These are phyloP conservation scores for Tokudaia muenninki DNA, from an alignment of 2,797 vertebrate species.

Conservation along the genomic window DNA sequence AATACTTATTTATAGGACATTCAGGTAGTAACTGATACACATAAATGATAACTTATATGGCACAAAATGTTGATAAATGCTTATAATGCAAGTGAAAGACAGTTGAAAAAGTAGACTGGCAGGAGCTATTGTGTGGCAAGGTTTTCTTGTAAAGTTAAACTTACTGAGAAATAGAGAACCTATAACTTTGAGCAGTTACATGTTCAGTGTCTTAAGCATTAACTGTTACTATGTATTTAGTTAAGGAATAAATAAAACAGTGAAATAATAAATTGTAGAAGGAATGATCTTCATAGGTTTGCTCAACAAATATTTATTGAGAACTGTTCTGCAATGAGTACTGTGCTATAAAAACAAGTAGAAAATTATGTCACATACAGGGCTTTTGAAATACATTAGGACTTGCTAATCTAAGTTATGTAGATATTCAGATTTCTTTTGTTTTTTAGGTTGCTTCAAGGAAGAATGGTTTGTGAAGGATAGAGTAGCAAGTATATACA, in stretches of 20 bases:
- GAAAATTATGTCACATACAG: not conserved
- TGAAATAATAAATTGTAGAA: conserved; percentile 27
- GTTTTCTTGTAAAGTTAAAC: not conserved
- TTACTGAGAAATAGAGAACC: not conserved
- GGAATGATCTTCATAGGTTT: not conserved
- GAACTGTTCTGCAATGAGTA: not conserved
- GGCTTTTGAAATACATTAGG: not conserved
- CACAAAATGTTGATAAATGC: not conserved
- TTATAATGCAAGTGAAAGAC: not conserved
- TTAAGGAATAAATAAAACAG: not conserved
- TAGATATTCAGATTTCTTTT: conserved; percentile 12
- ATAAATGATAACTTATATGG: not conserved
- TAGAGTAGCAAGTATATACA: not conserved
- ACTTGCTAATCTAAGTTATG: not conserved
- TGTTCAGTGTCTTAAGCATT: not conserved
- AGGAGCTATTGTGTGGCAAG: not conserved
- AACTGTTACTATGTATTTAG: not conserved
- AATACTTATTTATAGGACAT: not conserved
- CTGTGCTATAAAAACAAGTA: not conserved
- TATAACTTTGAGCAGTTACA: not conserved
- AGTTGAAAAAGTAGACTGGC: not conserved
- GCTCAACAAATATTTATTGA: conserved; percentile 11
- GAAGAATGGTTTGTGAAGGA: not conserved
- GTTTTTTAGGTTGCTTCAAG: not conserved
- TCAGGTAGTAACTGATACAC: not conserved